phyloP scores from a whole-genome alignment of 2,888 invertebrate genomes.

The Atethmia centrago region DNA sequence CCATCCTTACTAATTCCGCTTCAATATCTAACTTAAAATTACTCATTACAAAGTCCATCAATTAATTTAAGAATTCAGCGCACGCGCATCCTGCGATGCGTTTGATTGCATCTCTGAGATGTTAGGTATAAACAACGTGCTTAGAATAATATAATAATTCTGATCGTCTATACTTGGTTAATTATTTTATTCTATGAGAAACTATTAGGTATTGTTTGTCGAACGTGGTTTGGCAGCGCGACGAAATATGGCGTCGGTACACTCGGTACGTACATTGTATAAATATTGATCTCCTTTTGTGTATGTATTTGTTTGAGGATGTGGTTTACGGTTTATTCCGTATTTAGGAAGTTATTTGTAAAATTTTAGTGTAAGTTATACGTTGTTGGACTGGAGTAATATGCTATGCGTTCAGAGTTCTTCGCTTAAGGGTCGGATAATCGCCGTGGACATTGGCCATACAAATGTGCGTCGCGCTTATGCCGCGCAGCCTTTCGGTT shows the following conservation, averaged over 20 bases:
- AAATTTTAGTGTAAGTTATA: too few species aligned
- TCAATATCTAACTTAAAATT: constrained; percentile 24
- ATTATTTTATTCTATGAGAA: constrained; percentile 60
- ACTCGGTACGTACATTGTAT: background rate
- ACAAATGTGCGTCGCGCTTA: too few species aligned
- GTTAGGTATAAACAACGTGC: constrained; percentile 69
- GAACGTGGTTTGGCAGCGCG: constrained; percentile 47
- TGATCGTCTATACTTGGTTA: constrained; percentile 50
- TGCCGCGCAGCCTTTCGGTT: too few species aligned
- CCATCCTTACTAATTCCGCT: background rate
- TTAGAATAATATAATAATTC: constrained; percentile 61
- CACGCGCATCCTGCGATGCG: constrained; percentile 75
- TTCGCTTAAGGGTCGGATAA: too few species aligned
- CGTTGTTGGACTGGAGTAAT: too few species aligned
- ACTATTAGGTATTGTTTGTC: constrained; percentile 52
- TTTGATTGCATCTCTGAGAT: constrained; percentile 76
- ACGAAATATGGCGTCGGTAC: constrained; percentile 22
- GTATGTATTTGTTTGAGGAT: constrained; percentile 19
- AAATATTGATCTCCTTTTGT: constrained; percentile 45
- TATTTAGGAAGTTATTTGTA: too few species aligned
- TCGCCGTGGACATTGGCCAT: too few species aligned
- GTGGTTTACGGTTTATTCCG: too few species aligned
- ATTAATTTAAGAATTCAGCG: constrained; percentile 68
- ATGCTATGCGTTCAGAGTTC: too few species aligned
- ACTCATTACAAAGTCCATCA: constrained; percentile 57